phyloP scores from a whole-genome alignment of 2,797 vertebrate species.

The Netta rufina region DNA sequence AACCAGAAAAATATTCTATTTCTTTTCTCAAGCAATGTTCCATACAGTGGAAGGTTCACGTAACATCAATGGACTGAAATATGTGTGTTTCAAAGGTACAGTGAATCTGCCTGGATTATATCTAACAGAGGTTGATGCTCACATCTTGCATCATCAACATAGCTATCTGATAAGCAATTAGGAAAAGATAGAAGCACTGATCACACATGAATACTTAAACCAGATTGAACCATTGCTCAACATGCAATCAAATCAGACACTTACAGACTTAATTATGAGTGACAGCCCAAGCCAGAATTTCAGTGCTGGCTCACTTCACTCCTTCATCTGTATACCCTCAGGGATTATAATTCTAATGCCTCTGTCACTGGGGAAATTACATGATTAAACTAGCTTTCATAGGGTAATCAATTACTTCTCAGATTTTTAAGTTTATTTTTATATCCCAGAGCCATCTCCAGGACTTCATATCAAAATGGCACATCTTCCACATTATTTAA shows the following conservation, averaged over 20 bases:
- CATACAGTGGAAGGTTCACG: background rate
- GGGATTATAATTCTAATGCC: conserved; percentile 52
- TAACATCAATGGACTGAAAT: background rate
- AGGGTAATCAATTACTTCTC: conserved; percentile 53
- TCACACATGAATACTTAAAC: conserved; percentile 36
- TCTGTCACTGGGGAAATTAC: conserved; percentile 45
- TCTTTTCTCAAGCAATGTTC: background rate
- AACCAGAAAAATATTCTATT: background rate
- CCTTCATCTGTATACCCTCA: conserved; percentile 35
- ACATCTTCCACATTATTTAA: background rate
- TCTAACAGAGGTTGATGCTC: conserved; percentile 7
- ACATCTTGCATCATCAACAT: background rate
- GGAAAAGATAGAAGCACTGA: background rate
- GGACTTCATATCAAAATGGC: conserved; percentile 10
- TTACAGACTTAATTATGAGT: conserved; percentile 59
- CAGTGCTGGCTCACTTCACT: conserved; percentile 37
- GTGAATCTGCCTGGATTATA: background rate
- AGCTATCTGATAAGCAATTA: conserved; percentile 36
- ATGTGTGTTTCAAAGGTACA: background rate
- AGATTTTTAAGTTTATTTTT: conserved; percentile 43
- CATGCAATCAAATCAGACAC: conserved; percentile 40
- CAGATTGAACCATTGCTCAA: conserved; percentile 22
- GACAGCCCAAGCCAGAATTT: conserved; percentile 46
- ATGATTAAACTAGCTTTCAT: conserved; percentile 59
- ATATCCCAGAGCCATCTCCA: background rate